Evolutionary conservation across 2,113 vertebrate genomes (phyloP), one percentile per base, ranked within the genome.

Genomic region (Deroptyus accipitrinus): DNA sequence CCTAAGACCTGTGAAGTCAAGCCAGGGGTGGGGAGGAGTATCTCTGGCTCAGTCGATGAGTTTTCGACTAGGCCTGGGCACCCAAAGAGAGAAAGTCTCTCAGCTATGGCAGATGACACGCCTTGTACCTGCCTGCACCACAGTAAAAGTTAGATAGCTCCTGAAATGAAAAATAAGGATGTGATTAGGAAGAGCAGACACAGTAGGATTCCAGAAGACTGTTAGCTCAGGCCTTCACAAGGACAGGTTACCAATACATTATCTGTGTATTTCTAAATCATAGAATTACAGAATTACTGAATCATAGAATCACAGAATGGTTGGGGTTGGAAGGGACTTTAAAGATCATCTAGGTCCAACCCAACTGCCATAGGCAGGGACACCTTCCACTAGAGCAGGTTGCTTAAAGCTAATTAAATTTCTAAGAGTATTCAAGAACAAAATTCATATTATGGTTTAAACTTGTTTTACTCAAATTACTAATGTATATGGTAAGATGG

Each of bases 1-100:
- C 66, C 48, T 62, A 20, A 73, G 51, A n/a, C 35, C 63, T 18
- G 17, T 54, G 57, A 24, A 51, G 59, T 14, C 1, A 3, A 75
- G 46, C 23, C 0, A 0, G 64, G 28, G 28, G 10, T 9, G 1
- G 39, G 54, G 61, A 73, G 42, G 44, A 82, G 13, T 42, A 14
- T 30, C n/a, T 79, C 57, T 4, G 0, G 7, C 39, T 44, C 35
- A n/a, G 25, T 64, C 1, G 4, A 23, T 42, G 52, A 52, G 66
- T 9, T 92, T 81, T 30, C 69, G 24, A 30, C 30, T 13, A 44
- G 77, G 48, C 31, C 44, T 61, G 31, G 30, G 33, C 37, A 46
- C 13, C 27, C 42, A 67, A 62, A 73, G 46, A 62, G 22, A 37
- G 59, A 33, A 83, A 11, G 18, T 68, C 39, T 48, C 10, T 5